These are phyloP conservation scores for Staurois parvus DNA, from an alignment of 2,797 vertebrate genomes.

Conservation along the genomic window DNA sequence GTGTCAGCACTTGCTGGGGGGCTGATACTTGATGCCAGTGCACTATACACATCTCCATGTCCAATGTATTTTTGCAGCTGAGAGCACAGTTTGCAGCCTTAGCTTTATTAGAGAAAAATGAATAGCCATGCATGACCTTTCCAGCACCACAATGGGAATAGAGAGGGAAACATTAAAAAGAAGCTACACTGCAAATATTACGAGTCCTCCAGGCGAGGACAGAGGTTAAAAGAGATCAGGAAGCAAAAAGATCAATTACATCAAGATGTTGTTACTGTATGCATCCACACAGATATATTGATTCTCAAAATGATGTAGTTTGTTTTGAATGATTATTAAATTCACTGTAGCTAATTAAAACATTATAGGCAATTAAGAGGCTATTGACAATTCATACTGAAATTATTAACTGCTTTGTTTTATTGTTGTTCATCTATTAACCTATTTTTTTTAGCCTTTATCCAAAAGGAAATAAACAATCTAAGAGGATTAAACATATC, in stretches of 20 bases:
- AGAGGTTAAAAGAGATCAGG: slow-evolving; percentile 45
- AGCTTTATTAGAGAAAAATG: slow-evolving; percentile 47
- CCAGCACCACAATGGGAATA: slow-evolving; percentile 15
- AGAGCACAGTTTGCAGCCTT: slow-evolving; percentile 69
- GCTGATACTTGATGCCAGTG: slow-evolving; percentile 71
- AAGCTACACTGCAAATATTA: slow-evolving; percentile 20
- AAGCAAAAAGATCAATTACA: slow-evolving; percentile 62
- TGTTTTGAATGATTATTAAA: slow-evolving; percentile 6
- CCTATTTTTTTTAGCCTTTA: not conserved
- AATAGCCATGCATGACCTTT: not conserved
- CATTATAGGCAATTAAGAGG: not conserved
- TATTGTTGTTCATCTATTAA: not conserved
- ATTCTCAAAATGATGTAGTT: slow-evolving; percentile 67
- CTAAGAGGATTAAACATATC: not conserved
- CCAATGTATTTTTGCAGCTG: slow-evolving; percentile 82
- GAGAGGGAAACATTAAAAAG: slow-evolving; percentile 9
- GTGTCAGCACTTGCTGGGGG: slow-evolving; percentile 64
- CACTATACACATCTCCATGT: slow-evolving; percentile 70
- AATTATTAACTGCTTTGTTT: not conserved
- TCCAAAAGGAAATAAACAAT: not conserved
- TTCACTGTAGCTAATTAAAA: not conserved
- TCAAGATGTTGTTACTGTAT: slow-evolving; percentile 66
- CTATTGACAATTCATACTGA: not conserved
- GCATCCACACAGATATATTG: slow-evolving; percentile 71
- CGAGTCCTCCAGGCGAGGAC: slow-evolving; percentile 31